These are phyloP conservation scores for Ardeotis arabs DNA, from an alignment of 2,113 vertebrate species.

Conservation along the genomic window DNA sequence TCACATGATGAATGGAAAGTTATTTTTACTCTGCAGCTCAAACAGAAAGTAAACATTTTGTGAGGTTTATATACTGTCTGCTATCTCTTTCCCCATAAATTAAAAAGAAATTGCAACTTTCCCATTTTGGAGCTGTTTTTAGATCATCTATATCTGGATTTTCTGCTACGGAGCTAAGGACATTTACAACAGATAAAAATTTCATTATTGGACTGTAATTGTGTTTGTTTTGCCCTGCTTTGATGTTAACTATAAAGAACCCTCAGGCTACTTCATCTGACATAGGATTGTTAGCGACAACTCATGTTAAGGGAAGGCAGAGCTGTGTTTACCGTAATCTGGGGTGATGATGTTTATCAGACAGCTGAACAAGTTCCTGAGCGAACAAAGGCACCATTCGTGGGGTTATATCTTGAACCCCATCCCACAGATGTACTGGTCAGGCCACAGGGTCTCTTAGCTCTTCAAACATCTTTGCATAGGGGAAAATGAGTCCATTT, in stretches of 20 bases:
- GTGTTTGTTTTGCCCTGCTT: slow-evolving; percentile 49
- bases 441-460: not conserved
- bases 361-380: not conserved
- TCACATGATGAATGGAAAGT: slow-evolving; percentile 14
- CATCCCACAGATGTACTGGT: not conserved
- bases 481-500: not conserved
- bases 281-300: not conserved
- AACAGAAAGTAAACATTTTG: slow-evolving; percentile 5
- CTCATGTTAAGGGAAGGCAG: not conserved
- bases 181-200: slow-evolving; percentile 40
- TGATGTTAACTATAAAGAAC: slow-evolving; percentile 53
- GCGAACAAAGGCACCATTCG: not conserved
- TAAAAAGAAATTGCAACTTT: slow-evolving; percentile 23
- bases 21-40: slow-evolving; percentile 17
- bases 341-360: not conserved
- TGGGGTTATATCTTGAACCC: not conserved
- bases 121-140: not conserved
- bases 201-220: slow-evolving; percentile 37
- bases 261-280: slow-evolving; percentile 15
- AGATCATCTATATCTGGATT: slow-evolving; percentile 11
- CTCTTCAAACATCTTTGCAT: not conserved
- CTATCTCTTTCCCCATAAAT: not conserved
- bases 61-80: not conserved
- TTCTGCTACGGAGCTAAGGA: not conserved
- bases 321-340: not conserved